Conservation (phyloP, 2,888 invertebrate species). For the Leistus spinibarbis region DNA sequence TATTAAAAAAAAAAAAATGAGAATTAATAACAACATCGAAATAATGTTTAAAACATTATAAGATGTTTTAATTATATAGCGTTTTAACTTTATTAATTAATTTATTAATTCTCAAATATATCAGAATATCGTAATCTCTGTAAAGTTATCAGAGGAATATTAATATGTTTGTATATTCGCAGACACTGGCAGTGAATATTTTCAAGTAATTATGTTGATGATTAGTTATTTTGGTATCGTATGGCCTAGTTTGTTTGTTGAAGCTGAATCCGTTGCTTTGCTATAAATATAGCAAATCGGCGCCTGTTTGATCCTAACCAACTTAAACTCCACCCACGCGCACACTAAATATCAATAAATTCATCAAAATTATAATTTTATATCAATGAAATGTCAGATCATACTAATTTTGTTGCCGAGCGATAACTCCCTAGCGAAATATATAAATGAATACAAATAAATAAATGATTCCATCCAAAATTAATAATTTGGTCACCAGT, state of each 20-base stretch:
- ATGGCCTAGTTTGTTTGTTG: slow-evolving; percentile 3
- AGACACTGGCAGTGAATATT: slow-evolving; percentile 3
- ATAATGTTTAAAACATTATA: too few relatives aligned
- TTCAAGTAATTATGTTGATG: slow-evolving; percentile 1
- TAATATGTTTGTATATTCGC: neutral
- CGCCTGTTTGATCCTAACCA: neutral
- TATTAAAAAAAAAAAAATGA: neutral
- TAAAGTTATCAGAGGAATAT: too few relatives aligned
- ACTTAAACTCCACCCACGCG: neutral
- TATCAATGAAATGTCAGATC: too few relatives aligned
- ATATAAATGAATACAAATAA: too few relatives aligned
- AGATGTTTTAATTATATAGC: neutral
- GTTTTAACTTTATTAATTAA: too few relatives aligned
- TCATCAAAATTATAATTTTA: neutral
- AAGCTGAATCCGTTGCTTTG: neutral
- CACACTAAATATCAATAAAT: neutral
- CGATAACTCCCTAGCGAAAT: too few relatives aligned
- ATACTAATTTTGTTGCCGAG: too few relatives aligned
- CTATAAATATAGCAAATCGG: slow-evolving; percentile 6
- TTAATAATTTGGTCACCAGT: too few relatives aligned
- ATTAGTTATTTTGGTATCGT: neutral
- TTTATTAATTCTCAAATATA: too few relatives aligned
- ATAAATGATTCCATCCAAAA: too few relatives aligned
- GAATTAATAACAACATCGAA: too few relatives aligned
- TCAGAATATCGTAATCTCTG: neutral